Evolutionary conservation across 1,140 invertebrate species (phyloP), one percentile per base, ranked within the genome.

Genomic region (Oedothorax gibbosus): DNA sequence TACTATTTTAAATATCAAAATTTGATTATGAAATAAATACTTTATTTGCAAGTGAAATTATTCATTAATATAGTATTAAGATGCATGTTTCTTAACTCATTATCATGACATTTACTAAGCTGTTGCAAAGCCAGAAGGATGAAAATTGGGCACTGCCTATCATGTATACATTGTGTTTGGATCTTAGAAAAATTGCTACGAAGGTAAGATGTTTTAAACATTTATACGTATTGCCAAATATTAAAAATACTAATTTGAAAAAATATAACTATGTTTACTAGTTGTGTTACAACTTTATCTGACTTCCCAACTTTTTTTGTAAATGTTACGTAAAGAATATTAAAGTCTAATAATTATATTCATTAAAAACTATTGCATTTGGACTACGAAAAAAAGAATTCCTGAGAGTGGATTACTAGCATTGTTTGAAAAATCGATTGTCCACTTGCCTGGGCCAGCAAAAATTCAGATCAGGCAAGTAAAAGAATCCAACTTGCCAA

Each of bases 71-170:
- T 62, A 7, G 50, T 77, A 10, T 68, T 56, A 14, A 49, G n/a
- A 12, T 57, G 15, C 15, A 71, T 64, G 5, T 51, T 80, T 18
- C 62, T 81, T 69, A 73, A 62, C 62, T 21, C 15, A 49, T 20
- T 18, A 20, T 65, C 72, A 90, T 86, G 89, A 91, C 92, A 9
- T 94, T 98, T 65, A 94, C 94, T 0, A 97, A 95, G 89, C 92
- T 97, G 53, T 91, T 99, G 73, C 95, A 97, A 90, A 90, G 92
- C 15, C 94, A 96, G 87, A 98, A 97, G 88, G 97, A 99, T 89
- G 97, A 99, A 88, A 99, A 99, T 90, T 99, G 98, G 98, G 94
- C 94, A 88, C 89, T 99, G 7, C 95, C 96, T 0, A 92, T 99
- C 7, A 95, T 99, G 94, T 96, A 96, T 89, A 92, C 93, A 3